Percentiles rank a stretch among this genome's conserved stretches.
phyloP scores from a whole-genome alignment of 1,140 invertebrate genomes.

The Cataglyphis hispanica region DNA sequence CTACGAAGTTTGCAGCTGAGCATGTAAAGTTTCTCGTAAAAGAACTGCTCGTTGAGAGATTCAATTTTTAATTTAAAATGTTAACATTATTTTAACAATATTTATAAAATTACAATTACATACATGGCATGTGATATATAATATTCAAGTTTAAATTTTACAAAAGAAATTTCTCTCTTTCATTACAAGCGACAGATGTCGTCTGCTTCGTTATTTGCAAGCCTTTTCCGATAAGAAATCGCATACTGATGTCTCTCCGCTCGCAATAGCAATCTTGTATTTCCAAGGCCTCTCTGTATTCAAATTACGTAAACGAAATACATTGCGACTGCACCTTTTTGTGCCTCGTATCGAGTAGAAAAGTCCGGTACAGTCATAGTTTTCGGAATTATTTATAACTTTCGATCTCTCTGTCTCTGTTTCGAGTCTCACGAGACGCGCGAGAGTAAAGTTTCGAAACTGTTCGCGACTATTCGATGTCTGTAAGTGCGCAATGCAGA shows the following conservation, averaged over 20 bases:
- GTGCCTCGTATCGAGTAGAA: neutral
- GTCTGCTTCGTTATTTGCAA: conserved; percentile 5
- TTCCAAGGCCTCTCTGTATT: neutral
- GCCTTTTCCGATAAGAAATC: conserved; percentile 14
- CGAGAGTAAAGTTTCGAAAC: conserved; percentile 50
- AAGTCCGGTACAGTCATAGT: neutral
- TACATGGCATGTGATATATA: neutral
- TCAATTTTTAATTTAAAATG: neutral
- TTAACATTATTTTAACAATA: neutral
- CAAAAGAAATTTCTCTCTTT: neutral
- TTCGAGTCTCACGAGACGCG: neutral
- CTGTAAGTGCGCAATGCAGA: conserved; percentile 49
- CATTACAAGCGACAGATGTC: neutral
- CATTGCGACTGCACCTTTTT: neutral
- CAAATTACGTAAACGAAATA: conserved; percentile 38
- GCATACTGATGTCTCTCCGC: neutral
- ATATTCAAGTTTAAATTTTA: conserved; percentile 7
- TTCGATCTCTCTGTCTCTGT: conserved; percentile 7
- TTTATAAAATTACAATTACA: neutral
- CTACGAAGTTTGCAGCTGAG: conserved; percentile 20
- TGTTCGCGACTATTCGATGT: conserved; percentile 62
- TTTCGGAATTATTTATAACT: conserved; percentile 54
- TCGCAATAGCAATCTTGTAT: neutral
- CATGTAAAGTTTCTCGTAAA: conserved; percentile 18
- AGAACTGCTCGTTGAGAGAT: conserved; percentile 12